phyloP scores from a whole-genome alignment of 2,888 invertebrate species.

The Dynastes maya region DNA sequence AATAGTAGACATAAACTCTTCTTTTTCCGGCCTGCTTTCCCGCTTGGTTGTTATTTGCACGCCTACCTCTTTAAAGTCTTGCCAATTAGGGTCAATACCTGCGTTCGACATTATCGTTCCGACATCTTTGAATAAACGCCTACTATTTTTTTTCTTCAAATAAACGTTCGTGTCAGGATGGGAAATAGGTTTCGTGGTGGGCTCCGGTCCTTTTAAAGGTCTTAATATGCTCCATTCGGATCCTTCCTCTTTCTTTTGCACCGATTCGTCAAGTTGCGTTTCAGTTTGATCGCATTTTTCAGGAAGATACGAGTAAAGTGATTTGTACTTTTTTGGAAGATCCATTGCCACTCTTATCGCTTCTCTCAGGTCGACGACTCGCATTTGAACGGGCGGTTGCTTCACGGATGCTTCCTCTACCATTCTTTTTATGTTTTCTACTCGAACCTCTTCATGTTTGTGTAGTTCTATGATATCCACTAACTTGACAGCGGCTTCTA shows the following conservation, averaged over 20 bases:
- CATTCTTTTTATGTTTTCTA: conserved; percentile 37
- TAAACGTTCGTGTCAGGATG: conserved; percentile 40
- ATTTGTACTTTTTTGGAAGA: conserved; percentile 7
- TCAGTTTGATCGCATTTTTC: neutral
- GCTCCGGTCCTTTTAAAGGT: conserved; percentile 30
- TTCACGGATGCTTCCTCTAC: conserved; percentile 17
- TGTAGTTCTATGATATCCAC: conserved; percentile 41
- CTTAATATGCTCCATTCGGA: conserved; percentile 49
- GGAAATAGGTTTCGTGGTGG: conserved; percentile 42
- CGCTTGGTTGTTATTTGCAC: conserved; percentile 31
- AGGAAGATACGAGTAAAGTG: neutral
- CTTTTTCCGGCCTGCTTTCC: conserved; percentile 21
- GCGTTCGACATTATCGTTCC: conserved; percentile 49
- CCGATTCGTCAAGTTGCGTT: conserved; percentile 28
- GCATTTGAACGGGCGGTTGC: conserved; percentile 32
- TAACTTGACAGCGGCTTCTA: conserved; percentile 40
- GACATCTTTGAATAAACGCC: conserved; percentile 31
- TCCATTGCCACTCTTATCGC: conserved; percentile 34
- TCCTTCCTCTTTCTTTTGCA: conserved; percentile 40
- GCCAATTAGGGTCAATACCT: conserved; percentile 46
- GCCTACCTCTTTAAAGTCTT: conserved; percentile 39
- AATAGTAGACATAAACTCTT: conserved; percentile 16
- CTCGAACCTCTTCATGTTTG: conserved; percentile 19
- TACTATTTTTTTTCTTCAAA: conserved; percentile 25
- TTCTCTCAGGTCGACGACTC: conserved; percentile 44